Evolutionary conservation across 2,797 vertebrate species (phyloP).

Genomic region (Anguilla pacifica): DNA sequence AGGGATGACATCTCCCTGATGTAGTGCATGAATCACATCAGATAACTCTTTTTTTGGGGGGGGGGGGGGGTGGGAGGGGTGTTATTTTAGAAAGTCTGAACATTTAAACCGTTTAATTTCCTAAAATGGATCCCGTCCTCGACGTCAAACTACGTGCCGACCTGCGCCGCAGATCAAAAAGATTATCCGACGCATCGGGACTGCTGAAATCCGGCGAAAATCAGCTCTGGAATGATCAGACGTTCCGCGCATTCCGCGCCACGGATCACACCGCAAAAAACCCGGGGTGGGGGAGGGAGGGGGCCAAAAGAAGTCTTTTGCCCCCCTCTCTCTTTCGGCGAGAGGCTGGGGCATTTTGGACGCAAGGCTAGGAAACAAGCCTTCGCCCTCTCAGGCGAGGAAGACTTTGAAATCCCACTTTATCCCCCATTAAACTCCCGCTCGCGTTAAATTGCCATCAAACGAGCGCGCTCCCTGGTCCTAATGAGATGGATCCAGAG

Average conservation of each 20-base stretch:
- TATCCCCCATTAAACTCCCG: conserved; percentile 14
- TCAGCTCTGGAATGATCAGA: background rate
- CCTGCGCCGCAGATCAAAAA: background rate
- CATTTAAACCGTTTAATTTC: background rate
- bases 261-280: background rate
- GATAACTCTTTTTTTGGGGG: background rate
- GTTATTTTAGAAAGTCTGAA: background rate
- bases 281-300: background rate
- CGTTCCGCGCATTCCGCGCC: background rate
- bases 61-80: background rate
- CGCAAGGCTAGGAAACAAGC: background rate
- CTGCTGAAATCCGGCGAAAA: background rate
- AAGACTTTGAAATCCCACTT: conserved; percentile 19
- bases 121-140: background rate
- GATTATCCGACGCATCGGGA: background rate
- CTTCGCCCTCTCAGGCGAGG: background rate
- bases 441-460: conserved; percentile 31
- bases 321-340: conserved; percentile 6
- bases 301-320: conserved; percentile 8
- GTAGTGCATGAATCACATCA: conserved; percentile 6
- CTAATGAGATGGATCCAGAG: conserved; percentile 38
- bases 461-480: conserved; percentile 29
- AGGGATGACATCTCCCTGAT: background rate
- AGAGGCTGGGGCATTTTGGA: background rate
- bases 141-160: background rate